phyloP scores from a whole-genome alignment of 2,888 invertebrate species.

The Coecobrya sp. region DNA sequence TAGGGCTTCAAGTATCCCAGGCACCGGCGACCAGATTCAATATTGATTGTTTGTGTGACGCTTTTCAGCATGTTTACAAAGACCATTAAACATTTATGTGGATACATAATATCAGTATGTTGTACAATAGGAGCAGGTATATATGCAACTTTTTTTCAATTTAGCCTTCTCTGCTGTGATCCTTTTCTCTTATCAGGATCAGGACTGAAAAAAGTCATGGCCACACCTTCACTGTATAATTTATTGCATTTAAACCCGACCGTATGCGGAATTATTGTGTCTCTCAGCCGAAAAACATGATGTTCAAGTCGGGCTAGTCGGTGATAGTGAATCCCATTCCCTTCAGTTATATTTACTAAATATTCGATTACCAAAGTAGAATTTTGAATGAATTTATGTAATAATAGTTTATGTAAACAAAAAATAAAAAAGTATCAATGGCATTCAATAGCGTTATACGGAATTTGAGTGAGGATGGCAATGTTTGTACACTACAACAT shows the following conservation, averaged over 20 bases:
- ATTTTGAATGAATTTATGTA: neutral
- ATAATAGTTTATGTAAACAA: neutral
- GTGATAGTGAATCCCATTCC: neutral
- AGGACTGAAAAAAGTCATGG: conserved; percentile 60
- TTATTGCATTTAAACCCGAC: conserved; percentile 43
- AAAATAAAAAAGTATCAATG: conserved; percentile 19
- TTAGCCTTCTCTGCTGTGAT: conserved; percentile 3
- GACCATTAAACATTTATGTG: conserved; percentile 29
- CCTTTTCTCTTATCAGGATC: conserved; percentile 45
- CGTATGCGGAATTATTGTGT: conserved; percentile 22
- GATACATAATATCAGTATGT: conserved; percentile 26
- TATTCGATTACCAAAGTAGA: neutral
- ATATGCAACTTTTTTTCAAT: conserved; percentile 31
- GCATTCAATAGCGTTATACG: neutral
- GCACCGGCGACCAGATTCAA: neutral
- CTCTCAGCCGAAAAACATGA: conserved; percentile 20
- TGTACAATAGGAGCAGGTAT: neutral
- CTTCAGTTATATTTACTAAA: conserved; percentile 3
- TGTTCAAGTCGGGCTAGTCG: neutral
- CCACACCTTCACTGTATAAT: conserved; percentile 68
- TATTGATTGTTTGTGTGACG: conserved; percentile 29
- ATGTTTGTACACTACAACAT: conserved; percentile 3
- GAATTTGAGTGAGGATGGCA: neutral
- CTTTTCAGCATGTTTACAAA: conserved; percentile 40
- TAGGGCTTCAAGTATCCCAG: neutral